Percentiles rank a stretch among this genome's conserved stretches.
Conservation (phyloP, 1,140 invertebrate genomes). For the Ylistrum balloti region DNA sequence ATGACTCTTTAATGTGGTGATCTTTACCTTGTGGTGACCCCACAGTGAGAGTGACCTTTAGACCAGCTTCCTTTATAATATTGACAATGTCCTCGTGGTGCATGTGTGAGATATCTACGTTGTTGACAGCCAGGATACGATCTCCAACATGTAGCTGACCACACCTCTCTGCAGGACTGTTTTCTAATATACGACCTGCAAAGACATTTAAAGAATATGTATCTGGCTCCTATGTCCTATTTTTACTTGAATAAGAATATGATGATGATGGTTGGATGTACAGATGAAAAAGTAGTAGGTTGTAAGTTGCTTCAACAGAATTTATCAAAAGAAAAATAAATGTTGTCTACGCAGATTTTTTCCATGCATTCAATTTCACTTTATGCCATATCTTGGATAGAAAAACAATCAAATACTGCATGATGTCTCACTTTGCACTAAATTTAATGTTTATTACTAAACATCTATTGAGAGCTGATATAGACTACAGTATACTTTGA, state of each 20-base stretch:
- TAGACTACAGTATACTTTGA: background rate
- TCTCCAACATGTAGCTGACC: constrained; percentile 95
- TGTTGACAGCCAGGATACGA: constrained; percentile 97
- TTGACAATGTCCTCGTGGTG: constrained; percentile 98
- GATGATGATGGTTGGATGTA: background rate
- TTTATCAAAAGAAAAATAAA: background rate
- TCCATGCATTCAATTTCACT: background rate
- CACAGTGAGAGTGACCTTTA: constrained; percentile 94
- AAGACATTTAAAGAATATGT: constrained; percentile 52
- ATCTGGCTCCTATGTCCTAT: background rate
- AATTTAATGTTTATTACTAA: background rate
- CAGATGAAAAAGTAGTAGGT: background rate
- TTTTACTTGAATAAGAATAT: background rate
- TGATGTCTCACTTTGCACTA: background rate
- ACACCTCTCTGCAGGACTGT: constrained; percentile 96
- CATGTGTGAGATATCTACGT: constrained; percentile 94
- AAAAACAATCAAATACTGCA: background rate
- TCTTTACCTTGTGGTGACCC: constrained; percentile 83
- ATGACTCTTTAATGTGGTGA: no score
- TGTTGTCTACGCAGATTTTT: background rate
- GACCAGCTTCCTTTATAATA: constrained; percentile 94
- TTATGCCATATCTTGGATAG: background rate
- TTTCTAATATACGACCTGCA: constrained; percentile 94
- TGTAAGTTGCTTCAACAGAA: background rate
- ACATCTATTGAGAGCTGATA: background rate